These are phyloP conservation scores for Tiaroga cobitis DNA, from an alignment of 2,797 vertebrate genomes.

Conservation along the genomic window DNA sequence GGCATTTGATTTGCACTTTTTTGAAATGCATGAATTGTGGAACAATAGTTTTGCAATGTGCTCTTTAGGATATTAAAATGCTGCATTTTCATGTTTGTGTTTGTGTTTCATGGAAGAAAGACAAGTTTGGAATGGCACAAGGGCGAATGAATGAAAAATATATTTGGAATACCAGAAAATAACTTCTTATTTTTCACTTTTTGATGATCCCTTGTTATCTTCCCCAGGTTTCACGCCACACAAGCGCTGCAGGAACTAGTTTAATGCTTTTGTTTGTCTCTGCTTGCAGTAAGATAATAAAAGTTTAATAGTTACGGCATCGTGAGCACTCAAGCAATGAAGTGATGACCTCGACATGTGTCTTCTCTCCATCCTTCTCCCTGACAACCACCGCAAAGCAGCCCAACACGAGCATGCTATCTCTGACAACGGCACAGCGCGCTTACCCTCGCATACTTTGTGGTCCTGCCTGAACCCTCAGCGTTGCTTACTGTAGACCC, in stretches of 20 bases:
- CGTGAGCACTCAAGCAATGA: slow-evolving; percentile 46
- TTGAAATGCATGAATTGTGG: not conserved
- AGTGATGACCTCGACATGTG: slow-evolving; percentile 28
- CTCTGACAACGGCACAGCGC: slow-evolving; percentile 28
- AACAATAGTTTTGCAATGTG: no score
- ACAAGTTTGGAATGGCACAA: not conserved
- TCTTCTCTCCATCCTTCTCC: slow-evolving; percentile 35
- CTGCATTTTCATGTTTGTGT: not conserved
- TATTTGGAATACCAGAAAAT: not conserved
- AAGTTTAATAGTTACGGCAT: slow-evolving; percentile 48
- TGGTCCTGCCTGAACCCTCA: slow-evolving; percentile 14
- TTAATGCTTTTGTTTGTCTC: slow-evolving; percentile 11
- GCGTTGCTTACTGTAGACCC: slow-evolving; percentile 33
- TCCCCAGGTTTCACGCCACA: not conserved
- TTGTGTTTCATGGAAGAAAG: not conserved
- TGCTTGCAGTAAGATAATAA: slow-evolving; percentile 24
- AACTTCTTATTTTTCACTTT: not conserved
- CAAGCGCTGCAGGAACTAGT: not conserved
- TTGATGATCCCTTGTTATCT: not conserved
- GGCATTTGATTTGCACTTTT: not conserved
- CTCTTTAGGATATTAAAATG: not conserved
- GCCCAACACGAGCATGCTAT: slow-evolving; percentile 19
- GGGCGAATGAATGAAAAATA: not conserved
- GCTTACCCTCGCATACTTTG: slow-evolving; percentile 22
- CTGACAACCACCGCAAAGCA: slow-evolving; percentile 42